Conservation (phyloP, 2,113 vertebrate genomes). For the Cranoglanis bouderius region DNA sequence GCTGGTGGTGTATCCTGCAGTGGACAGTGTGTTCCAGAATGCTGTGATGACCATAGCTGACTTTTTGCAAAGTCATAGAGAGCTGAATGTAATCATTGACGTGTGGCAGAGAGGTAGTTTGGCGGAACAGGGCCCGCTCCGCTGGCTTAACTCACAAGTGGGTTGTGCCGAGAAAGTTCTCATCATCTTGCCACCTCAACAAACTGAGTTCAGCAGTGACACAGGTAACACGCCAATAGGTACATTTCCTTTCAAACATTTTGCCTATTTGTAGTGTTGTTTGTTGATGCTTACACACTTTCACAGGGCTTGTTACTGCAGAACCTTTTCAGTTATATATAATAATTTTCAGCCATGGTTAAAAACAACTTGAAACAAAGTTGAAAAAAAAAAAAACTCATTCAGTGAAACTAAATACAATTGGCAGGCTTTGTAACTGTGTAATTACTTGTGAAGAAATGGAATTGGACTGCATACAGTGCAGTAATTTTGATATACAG, state of each 20-base stretch:
- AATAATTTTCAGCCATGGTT: not conserved
- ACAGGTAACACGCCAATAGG: not conserved
- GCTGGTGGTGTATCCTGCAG: constrained; percentile 76
- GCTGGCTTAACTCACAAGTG: constrained; percentile 76
- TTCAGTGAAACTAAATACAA: not conserved
- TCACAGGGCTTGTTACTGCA: not conserved
- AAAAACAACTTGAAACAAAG: not conserved
- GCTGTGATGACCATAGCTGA: constrained; percentile 73
- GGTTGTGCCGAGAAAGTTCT: constrained; percentile 71
- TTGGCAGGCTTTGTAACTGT: not conserved
- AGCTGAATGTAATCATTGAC: constrained; percentile 74
- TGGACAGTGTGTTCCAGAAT: constrained; percentile 69
- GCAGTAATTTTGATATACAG: too few species aligned
- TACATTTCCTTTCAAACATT: not conserved
- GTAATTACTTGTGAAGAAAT: not conserved
- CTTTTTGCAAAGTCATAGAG: constrained; percentile 71
- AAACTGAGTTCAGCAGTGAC: not conserved
- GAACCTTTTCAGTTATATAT: not conserved
- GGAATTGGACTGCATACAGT: not conserved
- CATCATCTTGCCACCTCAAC: constrained; percentile 65
- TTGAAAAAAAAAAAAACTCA: not conserved
- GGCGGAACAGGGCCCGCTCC: constrained; percentile 75
- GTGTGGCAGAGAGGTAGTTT: constrained; percentile 78
- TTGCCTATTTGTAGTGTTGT: not conserved
- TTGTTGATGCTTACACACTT: not conserved